Percentiles rank a stretch among this genome's conserved stretches.
Evolutionary conservation across 2,113 vertebrate genomes (phyloP).

Genomic region (Marmota monax): DNA sequence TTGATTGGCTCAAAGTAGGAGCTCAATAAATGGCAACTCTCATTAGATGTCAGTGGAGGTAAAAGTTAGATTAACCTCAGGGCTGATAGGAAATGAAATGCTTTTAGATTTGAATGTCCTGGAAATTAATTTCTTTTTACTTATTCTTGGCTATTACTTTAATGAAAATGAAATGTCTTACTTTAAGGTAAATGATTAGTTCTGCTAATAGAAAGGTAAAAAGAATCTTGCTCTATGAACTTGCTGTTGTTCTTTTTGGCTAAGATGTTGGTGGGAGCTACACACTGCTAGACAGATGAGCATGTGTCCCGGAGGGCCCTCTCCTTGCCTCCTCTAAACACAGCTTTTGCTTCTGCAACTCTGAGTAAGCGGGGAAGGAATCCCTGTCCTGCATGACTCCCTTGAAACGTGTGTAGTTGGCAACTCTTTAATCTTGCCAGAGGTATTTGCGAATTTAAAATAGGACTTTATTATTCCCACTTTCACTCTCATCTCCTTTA

Average conservation of each 20-base stretch:
- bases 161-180: constrained; percentile 79
- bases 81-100: constrained; percentile 60
- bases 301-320: background rate
- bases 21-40: background rate
- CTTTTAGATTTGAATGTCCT: constrained; percentile 39
- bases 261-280: background rate
- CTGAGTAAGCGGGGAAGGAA: background rate
- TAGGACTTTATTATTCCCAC: constrained; percentile 51
- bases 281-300: background rate
- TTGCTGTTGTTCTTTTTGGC: constrained; percentile 48
- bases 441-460: constrained; percentile 66
- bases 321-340: background rate
- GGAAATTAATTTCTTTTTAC: constrained; percentile 77
- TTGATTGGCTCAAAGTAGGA: background rate
- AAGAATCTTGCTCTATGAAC: constrained; percentile 64
- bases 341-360: background rate
- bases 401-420: background rate
- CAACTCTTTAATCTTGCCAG: constrained; percentile 55
- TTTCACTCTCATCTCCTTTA: constrained; percentile 50
- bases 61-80: background rate
- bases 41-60: background rate
- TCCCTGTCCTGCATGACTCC: background rate
- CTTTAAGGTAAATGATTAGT: constrained; percentile 77
- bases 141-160: constrained; percentile 73
- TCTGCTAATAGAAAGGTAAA: constrained; percentile 72